Conservation (phyloP, 2,113 vertebrate species). For the Mastomys natalensis region DNA sequence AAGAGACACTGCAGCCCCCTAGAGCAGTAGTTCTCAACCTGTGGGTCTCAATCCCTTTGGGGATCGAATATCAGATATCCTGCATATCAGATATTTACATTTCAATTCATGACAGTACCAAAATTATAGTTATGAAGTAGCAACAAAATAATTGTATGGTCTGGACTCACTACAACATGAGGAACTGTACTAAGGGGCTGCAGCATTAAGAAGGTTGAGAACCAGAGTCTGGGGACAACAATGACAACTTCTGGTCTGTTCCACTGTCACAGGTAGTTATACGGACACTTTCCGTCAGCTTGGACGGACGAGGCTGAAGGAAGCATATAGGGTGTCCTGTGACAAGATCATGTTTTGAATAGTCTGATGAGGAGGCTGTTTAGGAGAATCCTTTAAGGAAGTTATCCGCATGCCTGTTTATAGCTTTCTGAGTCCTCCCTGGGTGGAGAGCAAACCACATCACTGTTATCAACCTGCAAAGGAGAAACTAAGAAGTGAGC, state of each 20-base stretch:
- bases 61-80: neutral
- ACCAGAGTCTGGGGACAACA: neutral
- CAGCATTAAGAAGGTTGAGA: neutral
- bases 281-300: neutral
- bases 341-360: slow-evolving; percentile 6
- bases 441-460: neutral
- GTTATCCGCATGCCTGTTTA: neutral
- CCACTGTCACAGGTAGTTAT: neutral
- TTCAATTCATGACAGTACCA: neutral
- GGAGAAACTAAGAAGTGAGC: neutral
- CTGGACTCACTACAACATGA: neutral
- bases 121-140: neutral
- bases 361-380: neutral
- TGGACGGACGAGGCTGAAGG: neutral
- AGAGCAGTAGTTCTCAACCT: neutral
- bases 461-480: neutral
- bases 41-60: neutral
- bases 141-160: neutral
- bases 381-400: neutral
- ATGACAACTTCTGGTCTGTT: neutral
- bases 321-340: neutral
- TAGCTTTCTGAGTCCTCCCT: neutral
- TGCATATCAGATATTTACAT: neutral
- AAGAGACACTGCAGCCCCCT: neutral
- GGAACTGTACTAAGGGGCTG: neutral